phyloP scores from a whole-genome alignment of 1,140 invertebrate species.

The Aphidius ervi region DNA sequence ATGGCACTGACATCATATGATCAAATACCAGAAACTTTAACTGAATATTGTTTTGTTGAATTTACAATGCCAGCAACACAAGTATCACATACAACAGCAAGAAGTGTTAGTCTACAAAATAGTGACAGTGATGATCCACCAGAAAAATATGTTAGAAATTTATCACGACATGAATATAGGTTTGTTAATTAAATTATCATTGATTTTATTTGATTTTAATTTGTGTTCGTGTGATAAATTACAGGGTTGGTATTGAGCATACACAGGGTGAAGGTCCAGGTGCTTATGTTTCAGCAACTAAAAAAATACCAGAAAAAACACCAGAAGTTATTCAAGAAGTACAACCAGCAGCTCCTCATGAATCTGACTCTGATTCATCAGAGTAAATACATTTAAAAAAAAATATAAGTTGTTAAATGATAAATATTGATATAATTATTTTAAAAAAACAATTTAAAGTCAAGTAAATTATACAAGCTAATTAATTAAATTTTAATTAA shows the following conservation, averaged over 20 bases:
- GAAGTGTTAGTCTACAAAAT: slow-evolving; percentile 88
- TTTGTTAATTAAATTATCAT: slow-evolving; percentile 37
- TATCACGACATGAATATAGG: slow-evolving; percentile 95
- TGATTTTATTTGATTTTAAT: background rate
- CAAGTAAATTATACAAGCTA: too few species aligned
- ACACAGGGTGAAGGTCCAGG: slow-evolving; percentile 70
- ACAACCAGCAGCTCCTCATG: slow-evolving; percentile 26
- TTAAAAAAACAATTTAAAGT: too few species aligned
- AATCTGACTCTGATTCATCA: slow-evolving; percentile 46
- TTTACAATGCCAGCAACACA: slow-evolving; percentile 99
- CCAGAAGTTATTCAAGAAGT: slow-evolving; percentile 34
- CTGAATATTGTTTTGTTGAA: slow-evolving; percentile 85
- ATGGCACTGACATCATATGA: slow-evolving; percentile 95
- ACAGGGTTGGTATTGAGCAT: slow-evolving; percentile 80
- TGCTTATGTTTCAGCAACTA: slow-evolving; percentile 69
- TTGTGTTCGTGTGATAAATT: background rate
- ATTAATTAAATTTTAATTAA: too few species aligned
- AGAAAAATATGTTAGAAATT: slow-evolving; percentile 96
- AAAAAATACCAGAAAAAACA: slow-evolving; percentile 41
- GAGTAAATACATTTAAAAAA: slow-evolving; percentile 29
- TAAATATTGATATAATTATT: slow-evolving; percentile 1
- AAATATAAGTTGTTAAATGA: background rate
- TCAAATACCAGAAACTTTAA: slow-evolving; percentile 89
- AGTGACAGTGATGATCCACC: slow-evolving; percentile 89
- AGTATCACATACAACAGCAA: slow-evolving; percentile 92